These are phyloP conservation scores for Lasioglossum figueresi DNA, from an alignment of 2,888 invertebrate genomes.

Conservation along the genomic window DNA sequence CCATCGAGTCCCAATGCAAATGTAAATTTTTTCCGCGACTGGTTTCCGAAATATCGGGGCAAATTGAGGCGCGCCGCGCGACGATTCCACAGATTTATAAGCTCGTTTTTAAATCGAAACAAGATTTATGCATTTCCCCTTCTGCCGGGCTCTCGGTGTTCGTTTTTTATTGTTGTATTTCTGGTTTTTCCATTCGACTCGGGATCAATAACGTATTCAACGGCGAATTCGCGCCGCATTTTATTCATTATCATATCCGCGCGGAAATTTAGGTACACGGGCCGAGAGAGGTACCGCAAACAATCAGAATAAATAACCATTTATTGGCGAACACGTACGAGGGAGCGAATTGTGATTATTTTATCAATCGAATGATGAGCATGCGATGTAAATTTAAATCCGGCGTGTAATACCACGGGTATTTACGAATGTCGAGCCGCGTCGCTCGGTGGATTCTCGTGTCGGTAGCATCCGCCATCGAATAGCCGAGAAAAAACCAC, in stretches of 20 bases:
- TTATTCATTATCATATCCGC: slow-evolving; percentile 1
- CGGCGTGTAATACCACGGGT: not conserved
- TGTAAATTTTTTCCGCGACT: slow-evolving; percentile 47
- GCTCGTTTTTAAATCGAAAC: slow-evolving; percentile 53
- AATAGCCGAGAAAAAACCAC: not conserved
- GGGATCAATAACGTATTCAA: not conserved
- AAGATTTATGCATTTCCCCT: slow-evolving; percentile 28
- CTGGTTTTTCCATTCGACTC: not conserved
- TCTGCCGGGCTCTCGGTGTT: not conserved
- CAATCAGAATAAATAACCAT: not conserved
- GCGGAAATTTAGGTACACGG: not conserved
- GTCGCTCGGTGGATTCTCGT: not conserved
- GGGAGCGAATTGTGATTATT: not conserved
- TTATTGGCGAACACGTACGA: not conserved
- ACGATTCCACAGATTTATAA: slow-evolving; percentile 48
- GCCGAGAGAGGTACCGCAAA: not conserved
- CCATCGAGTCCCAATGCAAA: slow-evolving; percentile 19
- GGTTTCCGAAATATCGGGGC: slow-evolving; percentile 33
- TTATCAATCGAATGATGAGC: not conserved
- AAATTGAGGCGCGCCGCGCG: slow-evolving; percentile 42
- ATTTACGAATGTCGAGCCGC: not conserved
- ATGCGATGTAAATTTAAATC: not conserved
- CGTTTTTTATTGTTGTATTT: not conserved
- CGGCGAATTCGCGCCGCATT: not conserved
- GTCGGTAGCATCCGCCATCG: not conserved